A percentile compares a stretch with the other conserved stretches of the same genome.
These are phyloP conservation scores for Ctenopoma kingsleyae DNA, from an alignment of 2,797 vertebrate genomes.

Conservation along the genomic window DNA sequence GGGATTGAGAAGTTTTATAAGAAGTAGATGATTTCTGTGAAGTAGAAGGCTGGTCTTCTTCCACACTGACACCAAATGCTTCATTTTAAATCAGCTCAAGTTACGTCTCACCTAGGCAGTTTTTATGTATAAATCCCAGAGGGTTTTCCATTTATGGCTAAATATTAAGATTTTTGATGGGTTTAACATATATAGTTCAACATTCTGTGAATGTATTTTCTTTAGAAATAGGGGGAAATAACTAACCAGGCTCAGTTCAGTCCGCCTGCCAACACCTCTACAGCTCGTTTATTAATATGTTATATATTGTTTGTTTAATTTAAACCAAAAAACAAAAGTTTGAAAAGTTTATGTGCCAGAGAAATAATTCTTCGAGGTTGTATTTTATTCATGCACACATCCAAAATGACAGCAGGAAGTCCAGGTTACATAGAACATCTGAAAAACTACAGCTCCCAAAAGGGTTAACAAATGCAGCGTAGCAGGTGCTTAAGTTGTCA, in stretches of 20 bases:
- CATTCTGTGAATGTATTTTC: background rate
- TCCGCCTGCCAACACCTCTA: background rate
- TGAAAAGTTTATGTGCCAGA: no score
- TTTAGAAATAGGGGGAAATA: background rate
- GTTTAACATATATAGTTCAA: conserved; percentile 13
- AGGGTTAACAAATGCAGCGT: no score
- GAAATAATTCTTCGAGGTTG: no score
- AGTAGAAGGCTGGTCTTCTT: conserved; percentile 39
- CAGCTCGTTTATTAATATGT: background rate
- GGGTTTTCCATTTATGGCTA: conserved; percentile 18
- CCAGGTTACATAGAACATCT: no score
- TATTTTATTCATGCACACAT: no score
- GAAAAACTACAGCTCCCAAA: no score
- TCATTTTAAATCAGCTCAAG: conserved; percentile 59
- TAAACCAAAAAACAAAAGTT: no score
- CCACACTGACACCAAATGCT: conserved; percentile 48
- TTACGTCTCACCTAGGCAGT: conserved; percentile 18
- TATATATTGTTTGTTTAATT: no score
- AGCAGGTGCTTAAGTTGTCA: no score
- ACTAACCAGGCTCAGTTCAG: background rate
- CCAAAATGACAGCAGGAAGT: no score
- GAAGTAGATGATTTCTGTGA: conserved; percentile 61
- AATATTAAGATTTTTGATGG: conserved; percentile 24
- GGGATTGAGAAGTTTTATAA: conserved; percentile 57
- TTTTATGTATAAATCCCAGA: conserved; percentile 34